Evolutionary conservation across 2,113 vertebrate genomes (phyloP).

Genomic region (Xiphophorus maculatus): DNA sequence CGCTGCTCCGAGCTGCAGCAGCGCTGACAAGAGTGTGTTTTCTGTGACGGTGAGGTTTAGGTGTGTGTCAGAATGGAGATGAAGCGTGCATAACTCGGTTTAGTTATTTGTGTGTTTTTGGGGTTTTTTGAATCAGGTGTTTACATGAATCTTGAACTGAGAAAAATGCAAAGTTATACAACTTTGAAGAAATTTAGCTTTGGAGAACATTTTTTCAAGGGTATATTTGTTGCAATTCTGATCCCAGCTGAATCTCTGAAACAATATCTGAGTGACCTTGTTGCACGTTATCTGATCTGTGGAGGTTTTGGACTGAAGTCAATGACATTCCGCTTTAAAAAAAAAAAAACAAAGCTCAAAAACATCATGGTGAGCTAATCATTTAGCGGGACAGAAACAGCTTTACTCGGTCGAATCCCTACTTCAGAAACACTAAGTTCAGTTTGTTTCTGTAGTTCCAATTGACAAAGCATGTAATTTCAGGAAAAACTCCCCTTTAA

Average conservation of each 20-base stretch:
- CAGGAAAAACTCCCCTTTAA: no score
- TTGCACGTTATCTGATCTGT: neutral
- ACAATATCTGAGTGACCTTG: neutral
- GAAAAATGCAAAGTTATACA: neutral
- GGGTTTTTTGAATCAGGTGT: neutral
- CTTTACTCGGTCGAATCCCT: neutral
- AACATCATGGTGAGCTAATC: neutral
- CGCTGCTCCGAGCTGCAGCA: slow-evolving; percentile 5
- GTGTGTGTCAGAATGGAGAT: neutral
- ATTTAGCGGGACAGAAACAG: neutral
- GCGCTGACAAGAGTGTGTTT: slow-evolving; percentile 31
- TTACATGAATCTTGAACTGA: slow-evolving; percentile 8
- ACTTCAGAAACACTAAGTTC: neutral
- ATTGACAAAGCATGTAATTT: no score
- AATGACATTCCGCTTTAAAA: neutral
- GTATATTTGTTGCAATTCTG: neutral
- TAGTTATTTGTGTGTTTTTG: neutral
- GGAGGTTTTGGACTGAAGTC: neutral
- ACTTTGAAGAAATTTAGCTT: no score
- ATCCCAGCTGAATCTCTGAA: neutral
- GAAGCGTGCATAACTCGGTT: neutral
- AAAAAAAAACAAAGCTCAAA: neutral
- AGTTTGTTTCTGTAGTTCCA: no score
- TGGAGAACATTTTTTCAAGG: neutral
- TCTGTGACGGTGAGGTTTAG: neutral